phyloP scores from a whole-genome alignment of 2,797 vertebrate species.

The Sardinella longiceps region DNA sequence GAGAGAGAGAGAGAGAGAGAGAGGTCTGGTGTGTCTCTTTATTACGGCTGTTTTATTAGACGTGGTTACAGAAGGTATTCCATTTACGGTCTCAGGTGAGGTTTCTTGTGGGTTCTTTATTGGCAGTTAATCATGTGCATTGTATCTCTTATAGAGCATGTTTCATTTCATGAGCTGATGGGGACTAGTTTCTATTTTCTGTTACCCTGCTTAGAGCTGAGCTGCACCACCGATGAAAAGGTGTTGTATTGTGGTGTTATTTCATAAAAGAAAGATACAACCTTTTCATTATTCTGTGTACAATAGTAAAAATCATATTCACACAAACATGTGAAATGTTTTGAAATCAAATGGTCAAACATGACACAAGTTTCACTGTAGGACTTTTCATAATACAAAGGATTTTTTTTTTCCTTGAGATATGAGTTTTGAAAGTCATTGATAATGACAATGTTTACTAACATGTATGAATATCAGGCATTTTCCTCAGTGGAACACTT shows the following conservation, averaged over 20 bases:
- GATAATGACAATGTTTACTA: slow-evolving; percentile 7
- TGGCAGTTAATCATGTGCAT: slow-evolving; percentile 77
- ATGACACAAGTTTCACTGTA: neutral
- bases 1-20: slow-evolving; percentile 47
- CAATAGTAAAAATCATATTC: neutral
- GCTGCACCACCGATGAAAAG: neutral
- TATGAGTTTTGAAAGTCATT: neutral
- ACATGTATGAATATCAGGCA: neutral
- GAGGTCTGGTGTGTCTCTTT: slow-evolving; percentile 50
- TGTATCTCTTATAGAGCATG: slow-evolving; percentile 69
- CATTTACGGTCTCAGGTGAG: slow-evolving; percentile 70
- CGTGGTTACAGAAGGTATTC: slow-evolving; percentile 71
- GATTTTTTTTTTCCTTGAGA: neutral
- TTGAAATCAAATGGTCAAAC: neutral
- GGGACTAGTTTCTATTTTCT: slow-evolving; percentile 34
- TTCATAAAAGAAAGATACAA: slow-evolving; percentile 1
- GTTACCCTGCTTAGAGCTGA: neutral
- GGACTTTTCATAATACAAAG: neutral
- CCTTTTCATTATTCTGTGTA: neutral
- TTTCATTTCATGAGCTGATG: slow-evolving; percentile 64
- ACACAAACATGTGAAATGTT: neutral
- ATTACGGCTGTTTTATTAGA: slow-evolving; percentile 72
- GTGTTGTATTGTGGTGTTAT: neutral
- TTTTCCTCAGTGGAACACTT: neutral
- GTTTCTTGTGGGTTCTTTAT: slow-evolving; percentile 68